Evolutionary conservation across 2,113 vertebrate species (phyloP), one percentile per base, ranked within the genome.

Genomic region (Heterotis niloticus): DNA sequence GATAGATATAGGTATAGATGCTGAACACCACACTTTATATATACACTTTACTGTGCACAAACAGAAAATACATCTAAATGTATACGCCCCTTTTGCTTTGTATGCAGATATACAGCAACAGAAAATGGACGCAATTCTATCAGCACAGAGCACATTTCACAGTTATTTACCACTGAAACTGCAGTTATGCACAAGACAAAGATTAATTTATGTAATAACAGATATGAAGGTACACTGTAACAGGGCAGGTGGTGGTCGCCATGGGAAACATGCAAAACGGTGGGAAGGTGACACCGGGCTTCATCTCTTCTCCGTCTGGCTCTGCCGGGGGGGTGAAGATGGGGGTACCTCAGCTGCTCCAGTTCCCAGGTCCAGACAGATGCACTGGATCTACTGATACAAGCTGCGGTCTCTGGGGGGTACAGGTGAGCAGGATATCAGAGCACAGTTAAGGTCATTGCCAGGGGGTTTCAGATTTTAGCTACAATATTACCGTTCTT

Each of bases 141-240:
- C 71, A 57, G 24, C 69, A 72, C 51, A 72, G n/a, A 72, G 20
- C 68, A 71, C 68, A 51, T 23, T 54, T 73, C 70, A 56, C 71
- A 73, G 71, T 73, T 56, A 56, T 73, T 56, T 10, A 73, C 71
- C n/a, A 73, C 26, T 73, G 71, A 73, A 73, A 73, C 1, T 73
- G n/a, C 71, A 73, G n/a, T 75, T 62, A 59, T 60, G 29, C 73
- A 75, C 73, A 75, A 75, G 17, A 75, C 73, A 75, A 23, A 60
- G 57, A 20, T 60, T 75, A 18, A 75, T 34, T 68, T 24, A 24
- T 12, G 24, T 28, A 68, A 60, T 60, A 75, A 60, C 26, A 26
- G 26, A 75, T 60, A 34, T 60, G 57, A 60, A 26, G 17, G 26
- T 60, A 75, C 62, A 73, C 24, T n/a, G 56, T n/a, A 13, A 7